These are phyloP conservation scores for Penaeus chinensis DNA, from an alignment of 1,140 invertebrate species.

Conservation along the genomic window DNA sequence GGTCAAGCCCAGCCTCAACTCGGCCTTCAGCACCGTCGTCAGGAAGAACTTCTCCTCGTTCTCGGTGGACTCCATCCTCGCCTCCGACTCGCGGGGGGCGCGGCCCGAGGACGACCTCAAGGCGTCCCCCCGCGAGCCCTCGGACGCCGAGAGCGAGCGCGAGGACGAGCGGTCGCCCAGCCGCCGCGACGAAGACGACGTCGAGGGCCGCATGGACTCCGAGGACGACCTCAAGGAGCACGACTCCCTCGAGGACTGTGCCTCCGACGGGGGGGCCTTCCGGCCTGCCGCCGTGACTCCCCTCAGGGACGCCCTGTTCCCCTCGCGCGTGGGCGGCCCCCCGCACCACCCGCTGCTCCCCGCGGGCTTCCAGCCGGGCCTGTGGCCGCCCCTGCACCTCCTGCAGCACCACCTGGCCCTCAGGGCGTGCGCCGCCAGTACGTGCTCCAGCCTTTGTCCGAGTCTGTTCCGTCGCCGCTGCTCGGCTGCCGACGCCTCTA, in stretches of 20 bases:
- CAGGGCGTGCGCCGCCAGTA: constrained; percentile 58
- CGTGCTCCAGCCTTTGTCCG: background rate
- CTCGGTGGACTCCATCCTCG: constrained; percentile 62
- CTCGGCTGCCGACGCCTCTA: background rate
- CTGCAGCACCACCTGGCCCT: constrained; percentile 63
- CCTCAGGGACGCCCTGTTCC: constrained; percentile 42
- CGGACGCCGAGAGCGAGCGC: constrained; percentile 27
- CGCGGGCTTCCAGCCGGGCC: constrained; percentile 47
- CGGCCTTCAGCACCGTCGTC: constrained; percentile 62
- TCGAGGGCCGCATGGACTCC: constrained; percentile 50
- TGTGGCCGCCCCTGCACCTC: constrained; percentile 61
- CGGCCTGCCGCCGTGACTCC: constrained; percentile 35
- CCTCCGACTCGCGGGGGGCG: constrained; percentile 14
- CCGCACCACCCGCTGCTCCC: constrained; percentile 41
- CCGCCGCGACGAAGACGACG: constrained; percentile 26
- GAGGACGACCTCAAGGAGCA: constrained; percentile 49
- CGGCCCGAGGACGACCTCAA: constrained; percentile 17
- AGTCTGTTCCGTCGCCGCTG: background rate
- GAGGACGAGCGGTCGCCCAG: background rate
- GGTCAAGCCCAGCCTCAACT: constrained; percentile 55
- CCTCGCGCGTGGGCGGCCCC: constrained; percentile 6
- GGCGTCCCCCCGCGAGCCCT: background rate
- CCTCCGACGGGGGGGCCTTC: constrained; percentile 20
- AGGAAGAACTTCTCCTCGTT: constrained; percentile 62
- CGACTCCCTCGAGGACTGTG: constrained; percentile 32